These are phyloP conservation scores for Zhuqinia jingwanae DNA, from an alignment of 2,888 invertebrate genomes.

Conservation along the genomic window DNA sequence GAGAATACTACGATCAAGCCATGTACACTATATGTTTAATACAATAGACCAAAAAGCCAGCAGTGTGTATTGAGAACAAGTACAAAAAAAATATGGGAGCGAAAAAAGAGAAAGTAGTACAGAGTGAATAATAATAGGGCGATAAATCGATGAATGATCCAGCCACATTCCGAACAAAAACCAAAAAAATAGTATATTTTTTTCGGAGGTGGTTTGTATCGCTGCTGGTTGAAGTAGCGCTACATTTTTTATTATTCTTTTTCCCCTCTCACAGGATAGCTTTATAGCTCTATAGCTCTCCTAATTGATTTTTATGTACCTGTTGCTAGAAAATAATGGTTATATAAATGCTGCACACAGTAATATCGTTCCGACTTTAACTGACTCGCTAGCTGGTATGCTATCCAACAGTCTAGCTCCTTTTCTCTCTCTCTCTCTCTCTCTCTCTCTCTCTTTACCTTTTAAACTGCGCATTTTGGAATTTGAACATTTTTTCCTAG, in stretches of 20 bases:
- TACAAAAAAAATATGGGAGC: slow-evolving; percentile 8
- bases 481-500: no score
- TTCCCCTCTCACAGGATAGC: background rate
- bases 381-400: background rate
- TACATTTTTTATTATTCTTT: background rate
- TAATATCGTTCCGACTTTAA: slow-evolving; percentile 9
- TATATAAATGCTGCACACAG: background rate
- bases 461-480: no score
- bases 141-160: slow-evolving; percentile 69
- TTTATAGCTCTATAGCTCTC: slow-evolving; percentile 26
- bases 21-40: no score
- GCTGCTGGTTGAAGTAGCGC: background rate
- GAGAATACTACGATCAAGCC: no score
- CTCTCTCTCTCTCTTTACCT: no score
- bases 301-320: slow-evolving; percentile 72
- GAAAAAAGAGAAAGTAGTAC: slow-evolving; percentile 49
- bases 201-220: background rate
- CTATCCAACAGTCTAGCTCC: no score
- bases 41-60: no score
- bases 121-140: slow-evolving; percentile 68
- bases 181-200: slow-evolving; percentile 8
- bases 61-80: background rate
- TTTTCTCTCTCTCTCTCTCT: no score
- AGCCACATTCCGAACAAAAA: slow-evolving; percentile 18
- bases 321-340: slow-evolving; percentile 64